Evolutionary conservation across 2,797 vertebrate species (phyloP).

Genomic region (Trachops cirrhosus): DNA sequence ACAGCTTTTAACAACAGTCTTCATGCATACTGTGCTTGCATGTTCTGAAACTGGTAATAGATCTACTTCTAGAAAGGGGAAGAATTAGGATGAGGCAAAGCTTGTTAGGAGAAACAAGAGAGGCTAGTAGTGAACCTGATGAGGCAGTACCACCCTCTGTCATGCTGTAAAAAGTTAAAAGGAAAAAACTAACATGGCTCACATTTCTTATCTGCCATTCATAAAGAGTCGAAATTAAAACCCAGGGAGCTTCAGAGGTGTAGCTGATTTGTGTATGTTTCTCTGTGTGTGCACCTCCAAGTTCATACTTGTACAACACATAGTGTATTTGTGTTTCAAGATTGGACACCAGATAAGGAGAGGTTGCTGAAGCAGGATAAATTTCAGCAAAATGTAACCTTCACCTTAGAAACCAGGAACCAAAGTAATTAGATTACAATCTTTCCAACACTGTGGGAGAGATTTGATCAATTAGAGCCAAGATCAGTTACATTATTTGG

Average conservation of each 20-base stretch:
- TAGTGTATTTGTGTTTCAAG: not conserved
- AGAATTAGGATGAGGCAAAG: not conserved
- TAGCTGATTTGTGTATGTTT: not conserved
- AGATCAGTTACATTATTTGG: conserved; percentile 68
- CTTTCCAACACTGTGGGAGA: conserved; percentile 70
- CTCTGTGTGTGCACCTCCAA: not conserved
- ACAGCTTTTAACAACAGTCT: conserved; percentile 54
- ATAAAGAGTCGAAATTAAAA: not conserved
- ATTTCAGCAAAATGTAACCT: conserved; percentile 58
- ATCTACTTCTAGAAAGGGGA: conserved; percentile 66
- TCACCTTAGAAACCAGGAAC: conserved; percentile 54
- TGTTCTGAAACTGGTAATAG: conserved; percentile 54
- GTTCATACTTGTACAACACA: not conserved
- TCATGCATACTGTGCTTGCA: not conserved
- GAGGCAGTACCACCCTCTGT: conserved; percentile 38
- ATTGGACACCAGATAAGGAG: not conserved
- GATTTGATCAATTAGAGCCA: conserved; percentile 67
- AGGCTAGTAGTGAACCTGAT: conserved; percentile 48
- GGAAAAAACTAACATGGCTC: conserved; percentile 43
- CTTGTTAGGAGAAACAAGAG: conserved; percentile 69
- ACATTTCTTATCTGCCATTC: not conserved
- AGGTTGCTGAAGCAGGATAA: conserved; percentile 19
- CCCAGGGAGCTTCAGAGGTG: not conserved
- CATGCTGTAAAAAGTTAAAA: conserved; percentile 57
- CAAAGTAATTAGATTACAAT: conserved; percentile 65